Percentiles rank a stretch among this genome's conserved stretches.
phyloP scores from a whole-genome alignment of 1,140 invertebrate genomes.

The Colletes latitarsis region DNA sequence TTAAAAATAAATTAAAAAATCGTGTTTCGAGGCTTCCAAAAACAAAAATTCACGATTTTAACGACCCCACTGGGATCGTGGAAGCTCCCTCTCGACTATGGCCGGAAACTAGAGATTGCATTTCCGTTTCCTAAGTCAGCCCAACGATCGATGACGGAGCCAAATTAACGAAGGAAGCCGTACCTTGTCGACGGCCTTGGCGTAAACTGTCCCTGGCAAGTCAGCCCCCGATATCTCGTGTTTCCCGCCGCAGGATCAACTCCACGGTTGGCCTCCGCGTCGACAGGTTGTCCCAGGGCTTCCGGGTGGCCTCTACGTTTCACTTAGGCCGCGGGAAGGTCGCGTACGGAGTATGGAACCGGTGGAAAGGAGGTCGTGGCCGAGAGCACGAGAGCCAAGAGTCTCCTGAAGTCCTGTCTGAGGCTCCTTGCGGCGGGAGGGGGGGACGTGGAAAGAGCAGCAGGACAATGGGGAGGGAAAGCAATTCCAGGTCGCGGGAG shows the following conservation, averaged over 20 bases:
- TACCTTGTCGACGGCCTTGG: conserved; percentile 34
- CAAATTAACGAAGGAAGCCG: conserved; percentile 57
- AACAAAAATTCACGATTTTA: too few relatives aligned
- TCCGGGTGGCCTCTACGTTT: neutral
- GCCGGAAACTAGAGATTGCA: conserved; percentile 6
- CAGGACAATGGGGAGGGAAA: conserved; percentile 40
- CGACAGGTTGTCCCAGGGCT: neutral
- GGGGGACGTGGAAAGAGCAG: conserved; percentile 30
- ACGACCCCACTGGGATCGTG: too few relatives aligned
- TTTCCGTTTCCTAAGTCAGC: neutral
- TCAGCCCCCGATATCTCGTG: conserved; percentile 22
- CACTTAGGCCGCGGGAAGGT: neutral
- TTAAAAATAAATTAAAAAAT: too few relatives aligned
- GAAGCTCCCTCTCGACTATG: neutral
- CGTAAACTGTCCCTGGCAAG: conserved; percentile 40
- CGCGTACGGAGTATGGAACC: conserved; percentile 9
- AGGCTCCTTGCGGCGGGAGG: too few relatives aligned
- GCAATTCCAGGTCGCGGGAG: conserved; percentile 21
- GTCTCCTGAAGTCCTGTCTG: neutral
- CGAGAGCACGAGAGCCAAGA: conserved; percentile 22
- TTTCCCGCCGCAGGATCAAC: conserved; percentile 28
- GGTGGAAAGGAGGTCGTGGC: neutral
- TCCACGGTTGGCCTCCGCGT: conserved; percentile 9
- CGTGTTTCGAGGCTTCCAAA: too few relatives aligned
- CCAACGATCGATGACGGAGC: conserved; percentile 53